Percentiles rank a stretch among this genome's conserved stretches.
phyloP scores from a whole-genome alignment of 2,888 invertebrate species.

The Lapara coniferarum region DNA sequence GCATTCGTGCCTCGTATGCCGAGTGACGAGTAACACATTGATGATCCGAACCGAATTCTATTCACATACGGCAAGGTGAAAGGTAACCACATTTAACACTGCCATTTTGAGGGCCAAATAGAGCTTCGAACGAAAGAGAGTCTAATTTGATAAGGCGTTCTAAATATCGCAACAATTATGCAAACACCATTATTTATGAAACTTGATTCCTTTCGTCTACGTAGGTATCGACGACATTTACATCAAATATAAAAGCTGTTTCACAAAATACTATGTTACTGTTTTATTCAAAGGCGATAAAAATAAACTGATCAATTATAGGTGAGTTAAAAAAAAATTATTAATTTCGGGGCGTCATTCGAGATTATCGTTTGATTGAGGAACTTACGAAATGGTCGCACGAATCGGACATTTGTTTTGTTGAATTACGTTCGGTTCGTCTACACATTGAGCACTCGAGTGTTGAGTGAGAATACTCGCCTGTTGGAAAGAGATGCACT shows the following conservation, averaged over 20 bases:
- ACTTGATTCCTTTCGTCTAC: slow-evolving; percentile 80
- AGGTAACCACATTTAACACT: slow-evolving; percentile 69
- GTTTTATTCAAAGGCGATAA: slow-evolving; percentile 24
- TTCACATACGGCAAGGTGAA: slow-evolving; percentile 78
- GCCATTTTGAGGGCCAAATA: slow-evolving; percentile 66
- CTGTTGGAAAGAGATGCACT: slow-evolving; percentile 26
- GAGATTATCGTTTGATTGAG: slow-evolving; percentile 73
- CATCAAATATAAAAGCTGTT: slow-evolving; percentile 53
- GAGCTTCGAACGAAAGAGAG: slow-evolving; percentile 46
- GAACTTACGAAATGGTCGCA: slow-evolving; percentile 83
- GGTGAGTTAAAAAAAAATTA: neutral
- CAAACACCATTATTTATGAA: slow-evolving; percentile 77
- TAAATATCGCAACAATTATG: slow-evolving; percentile 59
- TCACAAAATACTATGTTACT: slow-evolving; percentile 37
- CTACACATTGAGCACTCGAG: slow-evolving; percentile 31
- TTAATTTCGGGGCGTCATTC: slow-evolving; percentile 63
- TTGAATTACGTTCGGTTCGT: slow-evolving; percentile 56
- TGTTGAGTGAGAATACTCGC: slow-evolving; percentile 19
- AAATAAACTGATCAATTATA: slow-evolving; percentile 37
- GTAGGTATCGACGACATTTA: slow-evolving; percentile 62
- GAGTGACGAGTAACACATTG: slow-evolving; percentile 74
- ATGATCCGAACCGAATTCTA: slow-evolving; percentile 69
- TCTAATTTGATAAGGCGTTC: slow-evolving; percentile 47
- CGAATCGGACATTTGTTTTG: slow-evolving; percentile 84
- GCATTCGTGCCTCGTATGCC: slow-evolving; percentile 70